A percentile compares a stretch with the other conserved stretches of the same genome.
phyloP scores from a whole-genome alignment of 2,113 vertebrate genomes.

The Eleginops maclovinus region DNA sequence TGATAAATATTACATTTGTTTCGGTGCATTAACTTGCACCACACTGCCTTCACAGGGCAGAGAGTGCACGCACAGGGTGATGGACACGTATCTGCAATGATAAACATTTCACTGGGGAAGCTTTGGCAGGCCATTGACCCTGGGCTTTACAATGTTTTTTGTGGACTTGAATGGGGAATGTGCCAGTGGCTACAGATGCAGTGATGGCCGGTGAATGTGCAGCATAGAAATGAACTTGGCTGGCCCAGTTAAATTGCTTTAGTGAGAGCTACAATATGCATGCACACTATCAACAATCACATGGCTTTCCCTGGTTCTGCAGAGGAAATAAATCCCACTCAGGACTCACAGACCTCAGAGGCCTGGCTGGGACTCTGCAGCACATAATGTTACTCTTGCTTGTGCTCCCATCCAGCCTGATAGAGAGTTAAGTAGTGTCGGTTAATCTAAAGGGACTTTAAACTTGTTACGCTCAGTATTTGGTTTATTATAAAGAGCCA shows the following conservation, averaged over 20 bases:
- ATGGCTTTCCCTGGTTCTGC: slow-evolving; percentile 13
- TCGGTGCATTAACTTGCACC: neutral
- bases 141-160: slow-evolving; percentile 45
- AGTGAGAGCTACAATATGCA: slow-evolving; percentile 27
- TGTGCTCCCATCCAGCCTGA: neutral
- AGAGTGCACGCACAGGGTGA: neutral
- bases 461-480: neutral
- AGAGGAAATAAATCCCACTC: slow-evolving; percentile 41
- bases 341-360: slow-evolving; percentile 2
- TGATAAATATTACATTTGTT: neutral
- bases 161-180: slow-evolving; percentile 68
- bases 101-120: slow-evolving; percentile 30
- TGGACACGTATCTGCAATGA: slow-evolving; percentile 32
- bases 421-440: neutral
- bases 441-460: neutral
- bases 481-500: too few species aligned
- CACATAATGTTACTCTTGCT: too few species aligned
- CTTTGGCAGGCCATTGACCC: slow-evolving; percentile 30
- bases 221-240: slow-evolving; percentile 69
- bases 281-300: slow-evolving; percentile 25
- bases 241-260: slow-evolving; percentile 54
- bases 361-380: neutral
- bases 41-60: neutral
- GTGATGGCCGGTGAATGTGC: slow-evolving; percentile 54
- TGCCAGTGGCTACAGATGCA: slow-evolving; percentile 67